These are phyloP conservation scores for Psophia crepitans DNA, from an alignment of 2,113 vertebrate genomes.

Conservation along the genomic window DNA sequence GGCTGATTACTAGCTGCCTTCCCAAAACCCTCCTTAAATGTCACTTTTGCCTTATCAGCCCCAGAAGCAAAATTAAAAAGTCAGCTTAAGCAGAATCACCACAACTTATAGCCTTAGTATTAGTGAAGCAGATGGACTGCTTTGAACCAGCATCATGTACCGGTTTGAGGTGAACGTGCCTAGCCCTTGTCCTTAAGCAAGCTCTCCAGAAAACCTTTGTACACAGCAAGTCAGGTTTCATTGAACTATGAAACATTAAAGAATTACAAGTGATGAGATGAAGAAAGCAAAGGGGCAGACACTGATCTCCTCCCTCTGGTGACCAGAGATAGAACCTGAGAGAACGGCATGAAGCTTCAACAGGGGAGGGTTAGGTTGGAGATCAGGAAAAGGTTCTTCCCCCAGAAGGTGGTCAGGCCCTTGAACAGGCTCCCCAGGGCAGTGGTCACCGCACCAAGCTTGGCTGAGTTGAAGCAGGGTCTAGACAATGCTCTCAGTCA, in stretches of 20 bases:
- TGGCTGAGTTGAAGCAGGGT: too few species aligned
- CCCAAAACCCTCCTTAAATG: constrained; percentile 2
- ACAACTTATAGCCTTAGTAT: background rate
- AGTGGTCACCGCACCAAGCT: too few species aligned
- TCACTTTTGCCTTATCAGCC: background rate
- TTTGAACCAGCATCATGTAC: background rate
- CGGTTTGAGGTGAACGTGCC: background rate
- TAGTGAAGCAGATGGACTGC: background rate
- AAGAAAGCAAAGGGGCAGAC: too few species aligned
- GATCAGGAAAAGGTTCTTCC: too few species aligned
- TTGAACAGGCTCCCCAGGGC: too few species aligned
- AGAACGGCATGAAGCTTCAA: too few species aligned
- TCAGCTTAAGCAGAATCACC: background rate
- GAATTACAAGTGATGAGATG: background rate
- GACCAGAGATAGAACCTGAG: too few species aligned
- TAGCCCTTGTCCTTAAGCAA: background rate
- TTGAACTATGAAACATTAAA: background rate
- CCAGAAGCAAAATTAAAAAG: constrained; percentile 17
- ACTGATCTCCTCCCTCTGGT: too few species aligned
- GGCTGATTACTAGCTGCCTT: background rate
- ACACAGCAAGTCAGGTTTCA: background rate
- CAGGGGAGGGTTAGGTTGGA: too few species aligned
- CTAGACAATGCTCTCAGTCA: too few species aligned
- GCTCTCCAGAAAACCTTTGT: background rate
- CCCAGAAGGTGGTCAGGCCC: too few species aligned